Percentiles rank a stretch among this genome's conserved stretches.
Evolutionary conservation across 2,888 invertebrate species (phyloP).

Genomic region (Augochlorella aurata): DNA sequence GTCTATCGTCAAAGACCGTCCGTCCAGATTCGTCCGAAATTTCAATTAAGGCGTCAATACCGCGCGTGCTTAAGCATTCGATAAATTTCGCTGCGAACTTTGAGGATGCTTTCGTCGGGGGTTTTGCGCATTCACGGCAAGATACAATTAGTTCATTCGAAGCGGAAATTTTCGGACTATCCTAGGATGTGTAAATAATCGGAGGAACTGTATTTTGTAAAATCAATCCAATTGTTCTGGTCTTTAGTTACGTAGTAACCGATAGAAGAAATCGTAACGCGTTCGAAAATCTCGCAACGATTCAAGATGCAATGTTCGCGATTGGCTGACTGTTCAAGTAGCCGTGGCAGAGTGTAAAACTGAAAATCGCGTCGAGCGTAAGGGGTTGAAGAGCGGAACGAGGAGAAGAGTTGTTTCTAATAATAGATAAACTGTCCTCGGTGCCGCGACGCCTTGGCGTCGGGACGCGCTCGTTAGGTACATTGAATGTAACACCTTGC

Average conservation of each 20-base stretch:
- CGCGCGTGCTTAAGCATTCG: background rate
- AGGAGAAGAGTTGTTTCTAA: conserved; percentile 64
- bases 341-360: conserved; percentile 14
- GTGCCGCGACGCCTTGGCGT: conserved; percentile 63
- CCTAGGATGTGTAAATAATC: too few relatives aligned
- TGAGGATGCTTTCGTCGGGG: background rate
- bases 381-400: conserved; percentile 50
- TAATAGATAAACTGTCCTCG: conserved; percentile 60
- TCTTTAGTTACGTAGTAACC: background rate
- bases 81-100: background rate
- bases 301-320: background rate
- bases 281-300: background rate
- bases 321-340: background rate
- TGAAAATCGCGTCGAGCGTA: conserved; percentile 8
- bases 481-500: conserved; percentile 39
- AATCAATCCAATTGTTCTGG: too few relatives aligned
- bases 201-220: too few relatives aligned
- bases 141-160: too few relatives aligned
- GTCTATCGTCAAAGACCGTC: background rate
- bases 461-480: conserved; percentile 53
- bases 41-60: background rate
- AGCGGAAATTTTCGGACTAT: too few relatives aligned
- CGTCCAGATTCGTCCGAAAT: background rate
- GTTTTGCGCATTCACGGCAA: background rate
- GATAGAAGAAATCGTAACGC: background rate